Conservation (phyloP, 2,113 vertebrate genomes). For the Thunnus thynnus region DNA sequence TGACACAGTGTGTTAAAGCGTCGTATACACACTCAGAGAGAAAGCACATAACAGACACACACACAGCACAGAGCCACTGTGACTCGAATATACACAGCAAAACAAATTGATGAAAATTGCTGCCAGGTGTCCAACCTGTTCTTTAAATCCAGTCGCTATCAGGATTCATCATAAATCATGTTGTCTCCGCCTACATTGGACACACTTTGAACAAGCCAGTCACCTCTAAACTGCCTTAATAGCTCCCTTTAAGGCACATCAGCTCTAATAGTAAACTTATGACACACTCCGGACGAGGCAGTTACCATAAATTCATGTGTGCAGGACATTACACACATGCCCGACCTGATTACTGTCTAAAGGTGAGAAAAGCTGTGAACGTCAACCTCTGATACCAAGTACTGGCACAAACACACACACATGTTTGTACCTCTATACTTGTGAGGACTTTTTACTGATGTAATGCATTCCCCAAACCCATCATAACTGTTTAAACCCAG, state of each 20-base stretch:
- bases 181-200: slow-evolving; percentile 39
- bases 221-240: slow-evolving; percentile 52
- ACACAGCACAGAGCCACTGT: background rate
- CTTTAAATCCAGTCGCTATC: slow-evolving; percentile 31
- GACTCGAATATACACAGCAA: slow-evolving; percentile 19
- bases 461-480: background rate
- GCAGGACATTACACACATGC: slow-evolving; percentile 56
- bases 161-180: slow-evolving; percentile 68
- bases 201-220: slow-evolving; percentile 43
- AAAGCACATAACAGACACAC: background rate
- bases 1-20: background rate
- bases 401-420: background rate
- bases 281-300: slow-evolving; percentile 37
- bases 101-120: slow-evolving; percentile 62
- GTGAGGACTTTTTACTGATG: slow-evolving; percentile 3
- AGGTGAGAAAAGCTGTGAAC: slow-evolving; percentile 55
- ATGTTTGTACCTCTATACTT: background rate
- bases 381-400: slow-evolving; percentile 14
- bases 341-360: slow-evolving; percentile 54
- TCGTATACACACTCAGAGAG: background rate
- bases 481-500: background rate
- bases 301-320: slow-evolving; percentile 48
- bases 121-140: slow-evolving; percentile 62
- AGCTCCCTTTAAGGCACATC: slow-evolving; percentile 56
- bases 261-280: slow-evolving; percentile 54